Evolutionary conservation across 2,797 vertebrate genomes (phyloP).

Genomic region (Melanotaenia nigrans): DNA sequence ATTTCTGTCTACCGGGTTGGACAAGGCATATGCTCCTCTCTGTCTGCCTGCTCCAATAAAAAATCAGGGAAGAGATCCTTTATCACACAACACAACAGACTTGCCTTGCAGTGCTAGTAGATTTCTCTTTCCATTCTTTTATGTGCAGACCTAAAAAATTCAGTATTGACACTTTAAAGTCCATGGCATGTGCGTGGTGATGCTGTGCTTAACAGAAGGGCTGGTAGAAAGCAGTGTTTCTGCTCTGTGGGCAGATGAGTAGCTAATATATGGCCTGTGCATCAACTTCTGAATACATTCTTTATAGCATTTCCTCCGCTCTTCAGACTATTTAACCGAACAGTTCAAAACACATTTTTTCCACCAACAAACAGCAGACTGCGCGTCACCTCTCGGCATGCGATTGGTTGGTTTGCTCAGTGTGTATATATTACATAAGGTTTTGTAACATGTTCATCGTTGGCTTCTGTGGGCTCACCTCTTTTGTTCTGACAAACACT

Average conservation of each 20-base stretch:
- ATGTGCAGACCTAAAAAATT: not conserved
- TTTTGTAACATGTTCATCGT: conserved; percentile 39
- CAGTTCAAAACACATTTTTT: conserved; percentile 18
- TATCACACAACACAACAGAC: conserved; percentile 16
- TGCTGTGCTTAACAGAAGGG: conserved; percentile 2
- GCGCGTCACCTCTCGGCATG: conserved; percentile 6
- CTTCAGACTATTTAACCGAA: conserved; percentile 12
- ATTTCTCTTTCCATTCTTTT: conserved; percentile 14
- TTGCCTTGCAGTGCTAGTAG: not conserved
- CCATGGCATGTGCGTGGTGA: not conserved
- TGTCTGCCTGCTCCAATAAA: conserved; percentile 36
- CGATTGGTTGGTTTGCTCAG: conserved; percentile 37
- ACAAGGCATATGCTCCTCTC: conserved; percentile 53
- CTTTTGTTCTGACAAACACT: conserved; percentile 33
- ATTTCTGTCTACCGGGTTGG: conserved; percentile 52
- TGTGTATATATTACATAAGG: conserved; percentile 47
- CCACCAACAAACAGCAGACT: conserved; percentile 35
- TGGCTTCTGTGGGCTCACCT: conserved; percentile 33
- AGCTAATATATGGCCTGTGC: no score
- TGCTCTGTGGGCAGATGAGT: not conserved
- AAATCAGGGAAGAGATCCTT: conserved; percentile 10
- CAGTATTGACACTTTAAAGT: not conserved
- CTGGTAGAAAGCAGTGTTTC: conserved; percentile 1
- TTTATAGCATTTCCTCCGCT: not conserved
- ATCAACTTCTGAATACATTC: not conserved